Conservation (phyloP, 2,888 invertebrate genomes). For the Ecdyonurus torrentis region DNA sequence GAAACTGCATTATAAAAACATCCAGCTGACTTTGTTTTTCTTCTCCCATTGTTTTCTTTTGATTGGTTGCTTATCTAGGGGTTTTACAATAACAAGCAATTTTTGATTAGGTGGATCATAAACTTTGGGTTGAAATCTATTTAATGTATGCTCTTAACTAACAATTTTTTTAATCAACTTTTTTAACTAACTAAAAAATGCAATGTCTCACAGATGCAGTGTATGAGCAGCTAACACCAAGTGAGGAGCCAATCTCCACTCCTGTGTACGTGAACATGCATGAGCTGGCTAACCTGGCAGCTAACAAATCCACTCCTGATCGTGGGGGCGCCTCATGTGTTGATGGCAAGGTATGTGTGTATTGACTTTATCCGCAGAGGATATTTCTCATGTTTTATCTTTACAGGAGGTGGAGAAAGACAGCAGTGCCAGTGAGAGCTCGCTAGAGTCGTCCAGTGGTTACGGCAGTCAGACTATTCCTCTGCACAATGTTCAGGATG, state of each 20-base stretch:
- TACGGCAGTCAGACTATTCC: constrained; percentile 61
- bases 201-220: neutral
- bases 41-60: too few species aligned
- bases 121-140: too few species aligned
- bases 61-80: too few species aligned
- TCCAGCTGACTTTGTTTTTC: too few species aligned
- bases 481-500: constrained; percentile 14
- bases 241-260: neutral
- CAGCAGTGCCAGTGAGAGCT: constrained; percentile 55
- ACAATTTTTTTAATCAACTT: neutral
- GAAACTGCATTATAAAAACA: too few species aligned
- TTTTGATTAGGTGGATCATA: too few species aligned
- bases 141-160: too few species aligned
- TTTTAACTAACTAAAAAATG: too few species aligned
- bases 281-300: constrained; percentile 68
- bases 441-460: constrained; percentile 56
- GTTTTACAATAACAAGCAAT: too few species aligned
- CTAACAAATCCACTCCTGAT: constrained; percentile 32
- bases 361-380: neutral
- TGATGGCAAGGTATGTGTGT: neutral
- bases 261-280: constrained; percentile 88
- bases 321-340: neutral
- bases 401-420: constrained; percentile 22
- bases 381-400: constrained; percentile 11
- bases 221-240: neutral